Evolutionary conservation across 2,113 vertebrate species (phyloP).

Genomic region (Rutilus rutilus): DNA sequence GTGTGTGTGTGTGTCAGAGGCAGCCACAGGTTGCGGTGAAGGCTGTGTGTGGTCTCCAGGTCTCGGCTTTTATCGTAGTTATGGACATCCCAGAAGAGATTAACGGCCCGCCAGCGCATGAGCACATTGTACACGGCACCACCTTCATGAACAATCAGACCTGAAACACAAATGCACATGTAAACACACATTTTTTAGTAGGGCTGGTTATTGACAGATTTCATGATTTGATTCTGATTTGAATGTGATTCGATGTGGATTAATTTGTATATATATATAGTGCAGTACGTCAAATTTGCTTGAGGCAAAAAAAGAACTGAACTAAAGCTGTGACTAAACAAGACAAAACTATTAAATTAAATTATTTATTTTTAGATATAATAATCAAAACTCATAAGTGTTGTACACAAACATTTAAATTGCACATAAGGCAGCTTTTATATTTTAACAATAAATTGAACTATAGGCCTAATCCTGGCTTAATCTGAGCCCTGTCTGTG

Average conservation of each 20-base stretch:
- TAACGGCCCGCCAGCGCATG: constrained; percentile 92
- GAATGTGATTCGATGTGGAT: neutral
- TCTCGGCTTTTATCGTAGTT: constrained; percentile 92
- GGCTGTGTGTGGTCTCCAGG: constrained; percentile 77
- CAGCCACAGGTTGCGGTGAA: constrained; percentile 87
- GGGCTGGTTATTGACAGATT: neutral
- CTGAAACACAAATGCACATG: constrained; percentile 49
- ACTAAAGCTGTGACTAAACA: neutral
- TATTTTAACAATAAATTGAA: too few species aligned
- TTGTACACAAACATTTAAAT: neutral
- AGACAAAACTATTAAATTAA: neutral
- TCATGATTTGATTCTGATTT: neutral
- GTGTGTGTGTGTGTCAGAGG: constrained; percentile 78
- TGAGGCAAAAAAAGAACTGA: neutral
- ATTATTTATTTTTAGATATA: neutral
- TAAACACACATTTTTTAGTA: neutral
- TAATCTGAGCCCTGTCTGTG: too few species aligned
- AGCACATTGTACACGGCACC: constrained; percentile 95
- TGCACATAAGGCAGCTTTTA: too few species aligned
- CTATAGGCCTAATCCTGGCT: too few species aligned
- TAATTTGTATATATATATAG: neutral
- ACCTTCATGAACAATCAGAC: constrained; percentile 91
- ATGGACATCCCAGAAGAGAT: constrained; percentile 92
- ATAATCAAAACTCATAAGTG: neutral
- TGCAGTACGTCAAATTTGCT: neutral